These are phyloP conservation scores for Acanthosepion esculentum DNA, from an alignment of 2,888 invertebrate genomes.

Conservation along the genomic window DNA sequence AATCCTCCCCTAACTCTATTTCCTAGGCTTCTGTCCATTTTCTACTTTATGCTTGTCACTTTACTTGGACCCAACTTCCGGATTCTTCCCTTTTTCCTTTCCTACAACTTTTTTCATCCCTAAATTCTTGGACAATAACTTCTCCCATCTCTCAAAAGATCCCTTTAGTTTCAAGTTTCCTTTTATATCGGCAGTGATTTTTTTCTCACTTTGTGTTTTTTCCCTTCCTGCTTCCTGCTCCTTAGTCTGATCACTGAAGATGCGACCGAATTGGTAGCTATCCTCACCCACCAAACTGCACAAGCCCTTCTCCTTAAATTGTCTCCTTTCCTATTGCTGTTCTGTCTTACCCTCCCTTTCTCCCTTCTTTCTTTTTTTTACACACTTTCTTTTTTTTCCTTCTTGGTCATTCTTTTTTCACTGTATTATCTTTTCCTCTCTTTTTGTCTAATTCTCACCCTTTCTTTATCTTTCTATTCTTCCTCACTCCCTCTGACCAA, in stretches of 20 bases:
- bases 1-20: not conserved
- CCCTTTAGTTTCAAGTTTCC: too few species aligned
- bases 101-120: not conserved
- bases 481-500: too few species aligned
- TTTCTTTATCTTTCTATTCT: too few species aligned
- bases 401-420: too few species aligned
- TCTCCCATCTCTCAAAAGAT: not conserved
- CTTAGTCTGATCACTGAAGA: too few species aligned
- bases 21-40: not conserved
- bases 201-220: not conserved
- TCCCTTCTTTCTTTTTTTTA: too few species aligned
- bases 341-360: not conserved
- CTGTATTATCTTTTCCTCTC: too few species aligned
- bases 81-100: not conserved
- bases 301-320: not conserved
- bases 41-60: not conserved
- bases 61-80: not conserved
- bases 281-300: not conserved
- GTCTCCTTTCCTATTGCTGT: not conserved
- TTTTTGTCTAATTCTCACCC: too few species aligned
- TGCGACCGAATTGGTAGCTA: not conserved
- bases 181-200: not conserved
- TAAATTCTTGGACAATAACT: not conserved
- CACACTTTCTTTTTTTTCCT: too few species aligned
- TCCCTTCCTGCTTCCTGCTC: too few species aligned